Percentiles rank a stretch among this genome's conserved stretches.
phyloP scores from a whole-genome alignment of 2,888 invertebrate genomes.

The Tillus elongatus region DNA sequence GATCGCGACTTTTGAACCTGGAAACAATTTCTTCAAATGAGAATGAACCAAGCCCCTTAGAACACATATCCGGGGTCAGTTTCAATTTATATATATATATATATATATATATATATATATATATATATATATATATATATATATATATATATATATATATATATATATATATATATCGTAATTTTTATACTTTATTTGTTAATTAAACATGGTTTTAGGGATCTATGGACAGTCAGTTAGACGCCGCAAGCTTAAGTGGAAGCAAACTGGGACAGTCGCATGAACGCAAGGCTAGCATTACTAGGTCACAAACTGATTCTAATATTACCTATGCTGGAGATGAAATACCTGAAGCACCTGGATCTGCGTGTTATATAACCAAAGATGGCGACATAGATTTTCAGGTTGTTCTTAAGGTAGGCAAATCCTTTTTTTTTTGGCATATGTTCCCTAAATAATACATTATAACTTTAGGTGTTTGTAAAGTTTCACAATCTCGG shows the following conservation, averaged over 20 bases:
- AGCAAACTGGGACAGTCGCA: slow-evolving; percentile 53
- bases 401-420: slow-evolving; percentile 74
- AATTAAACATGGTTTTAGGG: slow-evolving; percentile 48
- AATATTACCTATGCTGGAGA: slow-evolving; percentile 82
- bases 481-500: too few relatives aligned
- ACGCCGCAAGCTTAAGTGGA: slow-evolving; percentile 53
- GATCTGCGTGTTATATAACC: slow-evolving; percentile 85
- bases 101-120: background rate
- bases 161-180: too few relatives aligned
- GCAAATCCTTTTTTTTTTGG: too few relatives aligned
- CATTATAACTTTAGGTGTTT: too few relatives aligned
- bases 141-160: background rate
- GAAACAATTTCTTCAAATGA: background rate
- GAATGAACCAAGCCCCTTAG: too few relatives aligned
- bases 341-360: slow-evolving; percentile 80
- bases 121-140: background rate
- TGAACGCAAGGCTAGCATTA: slow-evolving; percentile 56
- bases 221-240: slow-evolving; percentile 77
- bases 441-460: too few relatives aligned
- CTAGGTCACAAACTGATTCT: slow-evolving; percentile 75
- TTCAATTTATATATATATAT: too few relatives aligned
- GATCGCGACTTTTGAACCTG: too few relatives aligned
- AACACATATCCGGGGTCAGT: too few relatives aligned
- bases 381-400: slow-evolving; percentile 91
- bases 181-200: background rate